Conservation (phyloP, 2,797 vertebrate genomes). For the Gallirallus australis region DNA sequence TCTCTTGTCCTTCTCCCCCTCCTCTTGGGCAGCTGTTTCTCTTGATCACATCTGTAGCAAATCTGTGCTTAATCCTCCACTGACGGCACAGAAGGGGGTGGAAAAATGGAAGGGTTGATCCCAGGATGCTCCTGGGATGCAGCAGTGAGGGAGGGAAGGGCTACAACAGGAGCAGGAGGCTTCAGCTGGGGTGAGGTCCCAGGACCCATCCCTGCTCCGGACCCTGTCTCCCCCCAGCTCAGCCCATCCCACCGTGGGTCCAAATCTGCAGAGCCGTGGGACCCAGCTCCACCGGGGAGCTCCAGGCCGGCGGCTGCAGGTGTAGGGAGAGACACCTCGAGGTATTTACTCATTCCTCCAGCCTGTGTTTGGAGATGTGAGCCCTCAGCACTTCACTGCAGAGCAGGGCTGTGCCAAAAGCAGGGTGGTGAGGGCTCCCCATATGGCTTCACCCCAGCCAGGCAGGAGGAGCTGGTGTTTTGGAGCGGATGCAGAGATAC, state of each 20-base stretch:
- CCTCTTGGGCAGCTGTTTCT: not conserved
- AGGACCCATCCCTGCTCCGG: accelerated
- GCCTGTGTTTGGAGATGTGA: not conserved
- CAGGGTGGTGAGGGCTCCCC: accelerated
- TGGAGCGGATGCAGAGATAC: not conserved
- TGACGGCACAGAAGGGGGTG: not conserved
- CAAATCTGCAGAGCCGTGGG: accelerated
- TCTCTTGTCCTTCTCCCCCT: not conserved
- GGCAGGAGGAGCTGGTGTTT: not conserved
- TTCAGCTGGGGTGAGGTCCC: accelerated
- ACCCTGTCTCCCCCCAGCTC: not conserved
- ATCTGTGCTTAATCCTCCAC: conserved; percentile 17
- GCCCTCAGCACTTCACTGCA: not conserved
- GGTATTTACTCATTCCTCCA: not conserved
- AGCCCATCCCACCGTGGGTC: not conserved
- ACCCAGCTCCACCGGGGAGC: not conserved
- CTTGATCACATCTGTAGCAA: not conserved
- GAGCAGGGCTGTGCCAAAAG: not conserved
- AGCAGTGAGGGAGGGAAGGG: not conserved
- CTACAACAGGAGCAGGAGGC: not conserved
- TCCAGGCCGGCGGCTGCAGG: accelerated
- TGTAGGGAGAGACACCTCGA: not conserved
- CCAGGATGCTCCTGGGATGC: not conserved
- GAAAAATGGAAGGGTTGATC: not conserved
- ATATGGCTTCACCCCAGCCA: accelerated